Evolutionary conservation across 2,888 invertebrate genomes (phyloP), one percentile per base, ranked within the genome.

Genomic region (Ormyrus labotus): DNA sequence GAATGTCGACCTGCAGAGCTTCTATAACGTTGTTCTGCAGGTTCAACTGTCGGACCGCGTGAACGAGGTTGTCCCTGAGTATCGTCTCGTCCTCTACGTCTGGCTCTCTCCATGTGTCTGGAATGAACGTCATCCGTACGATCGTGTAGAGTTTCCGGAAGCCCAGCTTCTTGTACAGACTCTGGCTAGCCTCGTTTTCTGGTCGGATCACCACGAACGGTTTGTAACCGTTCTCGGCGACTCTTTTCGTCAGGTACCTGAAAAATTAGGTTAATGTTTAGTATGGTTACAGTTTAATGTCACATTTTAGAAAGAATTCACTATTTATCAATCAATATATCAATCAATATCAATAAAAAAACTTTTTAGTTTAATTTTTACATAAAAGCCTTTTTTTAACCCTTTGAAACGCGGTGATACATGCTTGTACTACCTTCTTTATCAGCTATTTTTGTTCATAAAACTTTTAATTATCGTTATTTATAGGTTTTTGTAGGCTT

Each of bases 191-290:
- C 91, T 96, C 96, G 91, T 96, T 96, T 91, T 96, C 96, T 82
- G 96, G 96, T 90, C 95, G 93, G 92, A 96, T 96, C 87, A 96
- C 96, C 84, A 96, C 96, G 91, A 96, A 96, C 80, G 96, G 96
- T 87, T 94, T 93, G 91, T 96, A 96, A 83, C 96, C 95, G 76
- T 95, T 93, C 74, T 94, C 93, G 63, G 94, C 93, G 67, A 95
- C 94, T 71, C 90, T 88, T 86, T 91, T 92, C 60, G 92, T 92
- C 86, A 92, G 88, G 88, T 91, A 91, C 87, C 90, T 90, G 83
- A 61, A 76, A 76, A 13, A 19, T 19, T 19, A 19, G 19, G 19
- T 19, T 19, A 19, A 19, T 19, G 1, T 19, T 19, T 19, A 19
- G 2, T 19, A 19, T 19, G 19, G 19, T 19, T 19, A 19, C 2